Evolutionary conservation across 2,888 invertebrate species (phyloP), one percentile per base, ranked within the genome.

Genomic region (Baronia brevicornis): DNA sequence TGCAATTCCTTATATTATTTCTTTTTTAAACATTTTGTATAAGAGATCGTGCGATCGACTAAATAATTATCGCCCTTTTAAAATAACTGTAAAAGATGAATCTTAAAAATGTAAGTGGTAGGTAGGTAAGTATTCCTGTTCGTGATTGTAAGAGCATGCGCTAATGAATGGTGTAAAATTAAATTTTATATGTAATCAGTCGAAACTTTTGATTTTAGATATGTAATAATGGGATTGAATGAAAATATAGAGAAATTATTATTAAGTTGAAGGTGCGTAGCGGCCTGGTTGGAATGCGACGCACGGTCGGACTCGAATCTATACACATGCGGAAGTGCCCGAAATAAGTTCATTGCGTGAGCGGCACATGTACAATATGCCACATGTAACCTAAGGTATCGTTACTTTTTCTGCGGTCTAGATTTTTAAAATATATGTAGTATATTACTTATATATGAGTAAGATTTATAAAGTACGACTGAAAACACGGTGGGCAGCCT

Each of bases 281-380:
- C 44, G 44, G 63, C 63, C 56, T 56, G 52, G 54, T 44, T 45
- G 67, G 70, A 69, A 74, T 74, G 67, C 65, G 55, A 60, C 58
- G 56, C 54, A 39, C 54, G 61, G 54, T 59, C 61, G 66, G 66
- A 60, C 60, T 63, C 64, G 51, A 69, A 67, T 62, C 57, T 58
- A 58, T 60, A 54, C 54, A 64, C 62, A 75, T 66, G 72, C 79
- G 79, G 79, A 80, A 79, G 75, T 77, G 64, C 63, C 69, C 62
- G 66, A 80, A 82, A 82, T 80, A 80, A 75, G 66, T 71, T 61
- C 57, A 62, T 63, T 66, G 66, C 69, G 68, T 60, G 60, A 54
- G 58, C 58, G 54, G 30, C 31, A 36, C 27, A 30, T 31, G 36
- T 57, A 58, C 14, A 30, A 6, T 26, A 20, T 27, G 18, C 11